Conservation (phyloP, 2,888 invertebrate species). For the Exocentrus adspersus region DNA sequence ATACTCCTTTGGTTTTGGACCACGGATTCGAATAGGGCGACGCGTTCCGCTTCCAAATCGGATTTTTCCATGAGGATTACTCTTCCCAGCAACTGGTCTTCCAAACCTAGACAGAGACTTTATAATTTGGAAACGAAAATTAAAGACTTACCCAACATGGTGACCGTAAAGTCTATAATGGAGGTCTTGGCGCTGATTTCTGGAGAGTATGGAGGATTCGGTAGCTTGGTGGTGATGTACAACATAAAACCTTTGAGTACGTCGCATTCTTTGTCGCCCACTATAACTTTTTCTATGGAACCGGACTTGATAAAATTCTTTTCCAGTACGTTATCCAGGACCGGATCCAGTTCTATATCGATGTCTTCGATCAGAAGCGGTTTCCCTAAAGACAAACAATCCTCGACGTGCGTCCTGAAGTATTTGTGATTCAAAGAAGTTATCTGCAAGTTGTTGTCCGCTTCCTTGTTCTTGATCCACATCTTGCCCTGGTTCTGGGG, state of each 20-base stretch:
- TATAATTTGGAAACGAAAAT: background rate
- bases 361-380: conserved; percentile 96
- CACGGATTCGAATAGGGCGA: conserved; percentile 92
- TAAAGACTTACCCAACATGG: conserved; percentile 73
- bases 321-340: conserved; percentile 94
- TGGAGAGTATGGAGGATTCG: conserved; percentile 96
- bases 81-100: conserved; percentile 92
- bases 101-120: conserved; percentile 74
- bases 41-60: conserved; percentile 93
- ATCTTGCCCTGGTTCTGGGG: conserved; percentile 97
- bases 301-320: conserved; percentile 98
- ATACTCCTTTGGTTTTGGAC: conserved; percentile 96
- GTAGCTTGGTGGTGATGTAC: conserved; percentile 95
- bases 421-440: conserved; percentile 97
- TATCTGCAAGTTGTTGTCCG: conserved; percentile 88
- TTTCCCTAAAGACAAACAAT: conserved; percentile 68
- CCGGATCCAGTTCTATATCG: conserved; percentile 93
- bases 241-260: conserved; percentile 95
- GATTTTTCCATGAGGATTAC: conserved; percentile 97
- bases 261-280: conserved; percentile 97
- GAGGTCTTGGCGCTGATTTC: conserved; percentile 97
- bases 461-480: conserved; percentile 96
- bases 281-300: conserved; percentile 92
- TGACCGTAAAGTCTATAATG: conserved; percentile 97
- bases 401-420: conserved; percentile 69